Percentiles rank a stretch among this genome's conserved stretches.
Conservation (phyloP, 2,113 vertebrate species). For the Alligator mississippiensis region DNA sequence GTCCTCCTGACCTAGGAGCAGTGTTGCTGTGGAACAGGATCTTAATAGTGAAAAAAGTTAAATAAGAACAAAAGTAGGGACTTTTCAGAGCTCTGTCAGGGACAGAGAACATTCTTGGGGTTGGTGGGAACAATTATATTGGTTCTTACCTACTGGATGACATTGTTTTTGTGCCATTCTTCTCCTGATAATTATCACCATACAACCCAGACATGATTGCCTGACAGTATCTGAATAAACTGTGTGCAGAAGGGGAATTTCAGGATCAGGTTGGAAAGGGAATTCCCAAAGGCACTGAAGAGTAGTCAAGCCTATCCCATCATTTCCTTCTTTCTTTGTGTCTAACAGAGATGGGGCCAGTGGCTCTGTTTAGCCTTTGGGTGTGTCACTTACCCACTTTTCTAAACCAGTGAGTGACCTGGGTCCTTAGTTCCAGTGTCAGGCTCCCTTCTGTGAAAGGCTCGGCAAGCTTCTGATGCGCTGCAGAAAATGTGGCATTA, state of each 20-base stretch:
- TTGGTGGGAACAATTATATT: neutral
- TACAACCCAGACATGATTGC: neutral
- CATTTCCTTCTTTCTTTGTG: neutral
- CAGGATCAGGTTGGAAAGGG: neutral
- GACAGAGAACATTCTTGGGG: neutral
- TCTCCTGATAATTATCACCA: neutral
- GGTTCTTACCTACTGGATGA: neutral
- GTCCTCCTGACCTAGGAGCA: neutral
- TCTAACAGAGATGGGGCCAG: neutral
- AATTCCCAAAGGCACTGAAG: neutral
- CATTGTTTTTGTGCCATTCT: neutral
- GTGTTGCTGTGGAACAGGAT: neutral
- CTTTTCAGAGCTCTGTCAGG: neutral
- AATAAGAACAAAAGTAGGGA: neutral
- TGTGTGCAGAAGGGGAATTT: neutral
- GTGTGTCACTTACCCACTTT: slow-evolving; percentile 85
- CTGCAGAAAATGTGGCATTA: slow-evolving; percentile 72
- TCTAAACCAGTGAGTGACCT: slow-evolving; percentile 92
- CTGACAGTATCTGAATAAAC: neutral
- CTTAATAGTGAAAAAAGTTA: neutral
- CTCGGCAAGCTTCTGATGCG: slow-evolving; percentile 74
- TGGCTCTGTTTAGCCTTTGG: neutral
- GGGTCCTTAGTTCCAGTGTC: slow-evolving; percentile 66
- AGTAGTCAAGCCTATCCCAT: neutral
- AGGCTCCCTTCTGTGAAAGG: slow-evolving; percentile 43